A percentile compares a stretch with the other conserved stretches of the same genome.
phyloP scores from a whole-genome alignment of 2,797 vertebrate species.

The Chromis chromis region DNA sequence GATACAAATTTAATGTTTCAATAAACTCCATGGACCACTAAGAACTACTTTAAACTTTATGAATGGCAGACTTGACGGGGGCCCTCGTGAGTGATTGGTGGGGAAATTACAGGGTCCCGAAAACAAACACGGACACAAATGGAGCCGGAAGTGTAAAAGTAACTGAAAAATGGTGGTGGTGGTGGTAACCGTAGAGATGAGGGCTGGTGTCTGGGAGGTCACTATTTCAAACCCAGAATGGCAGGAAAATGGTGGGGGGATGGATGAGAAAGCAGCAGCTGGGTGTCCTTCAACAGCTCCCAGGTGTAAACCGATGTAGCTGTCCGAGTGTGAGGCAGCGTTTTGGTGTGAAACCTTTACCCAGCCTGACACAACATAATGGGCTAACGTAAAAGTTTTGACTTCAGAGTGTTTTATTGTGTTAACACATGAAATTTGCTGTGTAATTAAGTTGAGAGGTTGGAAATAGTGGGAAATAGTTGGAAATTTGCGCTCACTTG shows the following conservation, averaged over 20 bases:
- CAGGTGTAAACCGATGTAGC: conserved; percentile 32
- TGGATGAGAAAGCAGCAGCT: conserved; percentile 41
- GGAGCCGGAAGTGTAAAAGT: conserved; percentile 79
- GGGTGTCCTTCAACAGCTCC: conserved; percentile 18
- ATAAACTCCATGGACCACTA: conserved; percentile 88
- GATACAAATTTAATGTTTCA: conserved; percentile 88
- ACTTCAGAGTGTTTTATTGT: conserved; percentile 32
- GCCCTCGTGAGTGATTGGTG: conserved; percentile 80
- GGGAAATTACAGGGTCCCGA: conserved; percentile 86
- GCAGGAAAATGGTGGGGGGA: conserved; percentile 26
- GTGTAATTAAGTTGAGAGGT: conserved; percentile 39
- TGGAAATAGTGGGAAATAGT: conserved; percentile 18
- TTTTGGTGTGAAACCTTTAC: neutral
- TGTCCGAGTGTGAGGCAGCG: neutral
- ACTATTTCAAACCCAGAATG: conserved; percentile 50
- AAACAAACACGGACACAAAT: conserved; percentile 79
- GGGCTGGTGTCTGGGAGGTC: conserved; percentile 60
- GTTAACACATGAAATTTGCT: conserved; percentile 26
- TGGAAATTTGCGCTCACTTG: conserved; percentile 5
- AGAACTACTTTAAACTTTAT: conserved; percentile 88
- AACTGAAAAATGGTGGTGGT: conserved; percentile 72
- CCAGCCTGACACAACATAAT: conserved; percentile 2
- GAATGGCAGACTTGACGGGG: conserved; percentile 86
- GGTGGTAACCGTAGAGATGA: conserved; percentile 50
- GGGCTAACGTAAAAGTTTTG: neutral